Evolutionary conservation across 1,140 invertebrate species (phyloP).

Genomic region (Chionoecetes opilio): DNA sequence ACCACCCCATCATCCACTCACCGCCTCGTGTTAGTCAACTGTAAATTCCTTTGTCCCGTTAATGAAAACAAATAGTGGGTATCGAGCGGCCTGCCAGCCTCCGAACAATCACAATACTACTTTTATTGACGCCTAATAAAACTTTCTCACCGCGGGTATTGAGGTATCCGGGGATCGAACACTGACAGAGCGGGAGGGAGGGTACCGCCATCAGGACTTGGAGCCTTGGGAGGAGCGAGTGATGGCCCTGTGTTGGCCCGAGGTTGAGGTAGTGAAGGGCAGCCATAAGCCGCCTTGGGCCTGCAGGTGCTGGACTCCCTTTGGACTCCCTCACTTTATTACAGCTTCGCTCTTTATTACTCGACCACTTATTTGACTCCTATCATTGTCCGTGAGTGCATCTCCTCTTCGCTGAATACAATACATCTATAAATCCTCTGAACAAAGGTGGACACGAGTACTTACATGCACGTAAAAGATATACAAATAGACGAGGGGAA

Average conservation of each 20-base stretch:
- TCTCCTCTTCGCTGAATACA: conserved; percentile 57
- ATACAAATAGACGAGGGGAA: too few species aligned
- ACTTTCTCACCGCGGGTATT: conserved; percentile 40
- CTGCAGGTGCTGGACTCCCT: conserved; percentile 69
- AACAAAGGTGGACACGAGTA: neutral
- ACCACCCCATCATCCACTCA: conserved; percentile 71
- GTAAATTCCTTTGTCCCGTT: conserved; percentile 78
- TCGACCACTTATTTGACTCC: conserved; percentile 34
- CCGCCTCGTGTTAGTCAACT: conserved; percentile 70
- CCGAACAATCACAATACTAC: conserved; percentile 76
- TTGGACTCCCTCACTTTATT: conserved; percentile 70
- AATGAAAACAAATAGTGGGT: conserved; percentile 79
- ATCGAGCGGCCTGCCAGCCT: conserved; percentile 70
- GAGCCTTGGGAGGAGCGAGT: neutral
- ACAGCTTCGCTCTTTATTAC: conserved; percentile 62
- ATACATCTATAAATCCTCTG: neutral
- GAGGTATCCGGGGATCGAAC: neutral
- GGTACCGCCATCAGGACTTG: neutral
- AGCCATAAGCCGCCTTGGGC: conserved; percentile 32
- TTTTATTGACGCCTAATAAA: conserved; percentile 78
- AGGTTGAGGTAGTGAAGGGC: neutral
- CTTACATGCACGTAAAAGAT: neutral
- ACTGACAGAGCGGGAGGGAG: neutral
- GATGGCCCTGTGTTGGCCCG: conserved; percentile 36
- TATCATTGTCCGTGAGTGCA: conserved; percentile 48